Percentiles rank a stretch among this genome's conserved stretches.
Evolutionary conservation across 2,888 invertebrate species (phyloP).

Genomic region (Perizoma affinitatum): DNA sequence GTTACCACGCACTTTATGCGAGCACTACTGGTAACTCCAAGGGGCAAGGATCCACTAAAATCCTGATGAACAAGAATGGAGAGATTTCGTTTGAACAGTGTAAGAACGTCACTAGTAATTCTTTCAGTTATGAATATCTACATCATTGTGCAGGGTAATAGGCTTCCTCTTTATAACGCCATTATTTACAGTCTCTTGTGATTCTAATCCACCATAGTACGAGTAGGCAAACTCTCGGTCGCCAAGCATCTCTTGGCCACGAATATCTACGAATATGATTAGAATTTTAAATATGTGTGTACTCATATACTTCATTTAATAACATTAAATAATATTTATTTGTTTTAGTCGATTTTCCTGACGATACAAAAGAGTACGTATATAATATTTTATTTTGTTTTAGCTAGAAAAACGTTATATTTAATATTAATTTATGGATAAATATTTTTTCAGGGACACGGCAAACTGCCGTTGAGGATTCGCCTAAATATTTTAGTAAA

Average conservation of each 20-base stretch:
- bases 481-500: no score
- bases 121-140: no score
- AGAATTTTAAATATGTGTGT: background rate
- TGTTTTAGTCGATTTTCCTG: slow-evolving; percentile 18
- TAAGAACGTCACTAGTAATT: no score
- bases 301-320: background rate
- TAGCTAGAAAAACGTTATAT: background rate
- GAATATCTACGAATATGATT: no score
- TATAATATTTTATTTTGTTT: background rate
- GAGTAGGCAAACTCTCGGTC: no score
- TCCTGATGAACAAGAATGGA: slow-evolving; percentile 25
- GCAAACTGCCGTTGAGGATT: background rate
- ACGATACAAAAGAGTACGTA: slow-evolving; percentile 16
- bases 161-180: no score
- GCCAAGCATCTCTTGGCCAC: no score
- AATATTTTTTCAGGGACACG: slow-evolving; percentile 13
- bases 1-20: background rate
- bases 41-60: slow-evolving; percentile 2
- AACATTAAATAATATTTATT: slow-evolving; percentile 4
- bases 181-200: no score
- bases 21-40: background rate
- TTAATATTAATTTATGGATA: background rate
- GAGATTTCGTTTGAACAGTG: background rate
- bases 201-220: no score
- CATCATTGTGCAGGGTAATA: no score